Conservation (phyloP, 2,797 vertebrate genomes). For the Coranthus polyacanthus region DNA sequence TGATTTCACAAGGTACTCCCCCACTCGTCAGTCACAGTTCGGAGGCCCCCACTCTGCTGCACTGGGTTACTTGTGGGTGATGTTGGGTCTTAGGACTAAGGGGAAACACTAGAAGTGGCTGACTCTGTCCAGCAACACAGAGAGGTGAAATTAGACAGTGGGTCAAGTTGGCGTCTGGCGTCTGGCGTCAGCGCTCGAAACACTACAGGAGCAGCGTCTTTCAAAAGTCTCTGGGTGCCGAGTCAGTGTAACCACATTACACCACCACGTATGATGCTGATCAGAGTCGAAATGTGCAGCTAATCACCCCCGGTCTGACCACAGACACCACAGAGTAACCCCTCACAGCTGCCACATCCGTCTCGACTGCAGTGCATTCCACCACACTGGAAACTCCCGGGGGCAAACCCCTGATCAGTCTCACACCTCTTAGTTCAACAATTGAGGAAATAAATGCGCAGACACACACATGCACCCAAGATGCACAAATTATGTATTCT, state of each 20-base stretch:
- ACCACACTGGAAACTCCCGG: slow-evolving; percentile 76
- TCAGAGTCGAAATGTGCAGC: slow-evolving; percentile 33
- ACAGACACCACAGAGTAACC: slow-evolving; percentile 69
- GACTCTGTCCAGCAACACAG: not conserved
- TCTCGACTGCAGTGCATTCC: slow-evolving; percentile 42
- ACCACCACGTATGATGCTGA: slow-evolving; percentile 44
- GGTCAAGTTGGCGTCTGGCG: too few species aligned
- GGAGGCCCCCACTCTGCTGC: too few species aligned
- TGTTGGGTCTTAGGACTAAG: too few species aligned
- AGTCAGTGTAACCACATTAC: slow-evolving; percentile 54
- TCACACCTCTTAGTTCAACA: slow-evolving; percentile 45
- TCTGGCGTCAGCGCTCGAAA: not conserved
- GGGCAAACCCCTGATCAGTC: slow-evolving; percentile 70
- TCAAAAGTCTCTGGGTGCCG: slow-evolving; percentile 17
- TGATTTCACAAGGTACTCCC: too few species aligned
- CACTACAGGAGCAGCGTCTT: not conserved
- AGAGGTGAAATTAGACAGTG: slow-evolving; percentile 33
- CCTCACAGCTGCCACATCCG: slow-evolving; percentile 72
- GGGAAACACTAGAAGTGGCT: too few species aligned
- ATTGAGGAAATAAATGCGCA: slow-evolving; percentile 19
- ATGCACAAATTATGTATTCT: slow-evolving; percentile 10
- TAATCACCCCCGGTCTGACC: slow-evolving; percentile 56
- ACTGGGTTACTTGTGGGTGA: too few species aligned
- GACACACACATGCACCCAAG: not conserved
- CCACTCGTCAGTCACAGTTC: too few species aligned